Evolutionary conservation across 2,888 invertebrate genomes (phyloP).

Genomic region (Drosophila putrida): DNA sequence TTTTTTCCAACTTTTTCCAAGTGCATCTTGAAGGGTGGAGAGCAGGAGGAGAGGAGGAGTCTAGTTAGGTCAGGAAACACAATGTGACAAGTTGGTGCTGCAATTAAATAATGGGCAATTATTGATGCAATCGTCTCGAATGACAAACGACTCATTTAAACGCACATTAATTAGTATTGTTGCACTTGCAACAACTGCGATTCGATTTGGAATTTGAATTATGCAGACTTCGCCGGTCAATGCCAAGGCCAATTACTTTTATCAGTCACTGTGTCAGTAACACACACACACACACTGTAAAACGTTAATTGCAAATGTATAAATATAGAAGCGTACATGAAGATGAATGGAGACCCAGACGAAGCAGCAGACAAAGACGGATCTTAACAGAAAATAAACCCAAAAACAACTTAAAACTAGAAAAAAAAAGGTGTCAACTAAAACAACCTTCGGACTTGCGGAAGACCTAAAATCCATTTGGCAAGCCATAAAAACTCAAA

Average conservation of each 20-base stretch:
- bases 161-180: conserved; percentile 48
- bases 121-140: conserved; percentile 11
- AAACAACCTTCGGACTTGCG: conserved; percentile 38
- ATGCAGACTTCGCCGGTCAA: conserved; percentile 27
- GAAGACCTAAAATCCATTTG: conserved; percentile 11
- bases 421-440: conserved; percentile 51
- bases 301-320: not conserved
- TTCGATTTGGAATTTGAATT: conserved; percentile 22
- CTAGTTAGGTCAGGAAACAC: not conserved
- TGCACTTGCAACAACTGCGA: conserved; percentile 29
- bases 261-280: conserved; percentile 44
- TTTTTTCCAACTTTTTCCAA: not conserved
- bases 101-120: conserved; percentile 21
- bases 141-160: conserved; percentile 36
- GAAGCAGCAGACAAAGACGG: conserved; percentile 22
- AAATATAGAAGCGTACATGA: not conserved
- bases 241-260: conserved; percentile 52
- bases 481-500: conserved; percentile 1
- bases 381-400: not conserved
- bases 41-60: not conserved
- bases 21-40: not conserved
- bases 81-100: conserved; percentile 1
- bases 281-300: not conserved
- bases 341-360: conserved; percentile 14
- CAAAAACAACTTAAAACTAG: not conserved